Base-by-base conservation (phyloP, 2,797 vertebrate species). In the Mallotus villosus region DNA sequence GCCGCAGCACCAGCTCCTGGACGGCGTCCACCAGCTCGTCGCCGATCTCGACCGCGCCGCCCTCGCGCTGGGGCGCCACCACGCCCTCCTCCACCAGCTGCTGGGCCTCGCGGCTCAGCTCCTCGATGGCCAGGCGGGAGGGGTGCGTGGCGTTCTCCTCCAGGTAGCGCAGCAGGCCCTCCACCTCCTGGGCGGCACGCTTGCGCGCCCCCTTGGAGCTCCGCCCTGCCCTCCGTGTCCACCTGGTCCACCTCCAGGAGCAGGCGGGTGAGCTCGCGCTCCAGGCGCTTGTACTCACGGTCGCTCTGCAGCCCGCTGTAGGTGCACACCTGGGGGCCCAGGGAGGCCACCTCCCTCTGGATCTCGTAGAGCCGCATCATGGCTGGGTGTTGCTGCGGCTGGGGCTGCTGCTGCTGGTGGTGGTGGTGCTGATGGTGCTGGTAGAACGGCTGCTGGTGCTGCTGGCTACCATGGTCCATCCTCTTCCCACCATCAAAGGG, bases 211-310 rank as follows among this genome's bases (percentile, higher is more conserved):
- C 95, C 86, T 98, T 98, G 96, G 73, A 99, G 91, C 63, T 98
- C 96, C 0, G 91, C 90, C 4, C 93, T 94, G 2, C 96, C 95
- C 88, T 99, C 97, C 0, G 97, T 96, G 82, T 98, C 96, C 11
- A 99, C 96, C 77, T 95, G 94, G 89, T 99, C 97, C 62, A 98
- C 95, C 78, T 97, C 96, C 86, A 98, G 94, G 66, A 96, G 95
- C 70, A 98, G 94, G 25, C 93, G 94, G 0, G 95, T 96, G 51
- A 99, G 93, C 60, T 93, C 91, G 0, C 96, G 91, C 90, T 99
- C 97, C 84, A 99, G 78, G 0, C 92, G 94, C 88, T 94, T 96
- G 86, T 97, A 99, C 53, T 95, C 95, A 29, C 94, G 91, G 89
- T 99, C 97, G 21, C 88, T 90, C 25, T 95, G 90, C 73, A 98